These are phyloP conservation scores for Tachysurus fulvidraco DNA, from an alignment of 2,113 vertebrate genomes.

Conservation along the genomic window DNA sequence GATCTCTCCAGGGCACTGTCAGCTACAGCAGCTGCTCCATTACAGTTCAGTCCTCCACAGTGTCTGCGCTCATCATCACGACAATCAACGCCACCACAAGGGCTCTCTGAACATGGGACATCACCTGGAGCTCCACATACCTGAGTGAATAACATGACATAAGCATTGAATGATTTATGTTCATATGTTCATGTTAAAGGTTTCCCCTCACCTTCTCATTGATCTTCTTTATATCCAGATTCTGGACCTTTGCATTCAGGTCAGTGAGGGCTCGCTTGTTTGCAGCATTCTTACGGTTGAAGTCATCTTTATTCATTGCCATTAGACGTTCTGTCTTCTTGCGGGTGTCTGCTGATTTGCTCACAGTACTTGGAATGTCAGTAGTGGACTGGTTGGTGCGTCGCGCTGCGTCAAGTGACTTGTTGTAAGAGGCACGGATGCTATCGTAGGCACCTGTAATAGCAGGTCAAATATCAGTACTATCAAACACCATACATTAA, in stretches of 20 bases:
- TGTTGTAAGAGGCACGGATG: constrained; percentile 80
- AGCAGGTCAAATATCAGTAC: background rate
- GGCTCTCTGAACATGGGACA: constrained; percentile 82
- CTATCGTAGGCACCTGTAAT: constrained; percentile 90
- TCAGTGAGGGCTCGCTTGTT: constrained; percentile 81
- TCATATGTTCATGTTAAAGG: background rate
- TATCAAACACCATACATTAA: background rate
- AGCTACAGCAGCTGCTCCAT: constrained; percentile 81
- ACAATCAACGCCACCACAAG: constrained; percentile 91
- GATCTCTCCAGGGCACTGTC: constrained; percentile 83
- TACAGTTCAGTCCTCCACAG: constrained; percentile 91
- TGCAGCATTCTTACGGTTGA: constrained; percentile 85
- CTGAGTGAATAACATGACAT: constrained; percentile 65
- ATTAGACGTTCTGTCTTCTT: constrained; percentile 79
- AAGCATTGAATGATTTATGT: background rate
- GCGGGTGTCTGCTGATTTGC: constrained; percentile 78
- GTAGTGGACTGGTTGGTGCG: constrained; percentile 77
- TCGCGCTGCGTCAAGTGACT: constrained; percentile 80
- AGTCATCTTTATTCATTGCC: constrained; percentile 74
- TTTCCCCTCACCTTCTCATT: constrained; percentile 83
- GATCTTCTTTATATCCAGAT: constrained; percentile 81
- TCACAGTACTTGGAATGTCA: constrained; percentile 76
- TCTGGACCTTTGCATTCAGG: constrained; percentile 66
- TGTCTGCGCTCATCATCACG: constrained; percentile 86
- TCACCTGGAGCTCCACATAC: constrained; percentile 84